Percentiles rank a stretch among this genome's conserved stretches.
phyloP scores from a whole-genome alignment of 2,797 vertebrate genomes.

The Botia almorhae region DNA sequence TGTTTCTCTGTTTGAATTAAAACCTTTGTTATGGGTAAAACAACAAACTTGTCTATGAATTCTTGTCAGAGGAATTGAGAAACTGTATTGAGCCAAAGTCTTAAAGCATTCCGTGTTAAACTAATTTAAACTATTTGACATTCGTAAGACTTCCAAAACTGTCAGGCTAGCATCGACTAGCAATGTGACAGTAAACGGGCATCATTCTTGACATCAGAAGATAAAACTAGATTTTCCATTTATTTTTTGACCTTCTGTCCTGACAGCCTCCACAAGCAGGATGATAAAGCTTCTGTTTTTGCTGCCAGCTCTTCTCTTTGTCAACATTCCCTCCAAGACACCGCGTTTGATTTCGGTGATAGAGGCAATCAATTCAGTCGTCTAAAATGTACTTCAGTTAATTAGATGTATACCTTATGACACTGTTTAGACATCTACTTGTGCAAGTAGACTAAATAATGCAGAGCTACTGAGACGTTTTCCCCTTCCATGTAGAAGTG shows the following conservation, averaged over 20 bases:
- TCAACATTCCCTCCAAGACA: constrained; percentile 28
- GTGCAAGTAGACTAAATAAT: constrained; percentile 56
- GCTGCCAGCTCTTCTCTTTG: constrained; percentile 3
- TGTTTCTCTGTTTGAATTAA: constrained; percentile 45
- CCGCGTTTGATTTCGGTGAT: neutral
- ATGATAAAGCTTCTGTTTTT: neutral
- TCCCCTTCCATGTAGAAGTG: constrained; percentile 19
- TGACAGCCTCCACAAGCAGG: neutral
- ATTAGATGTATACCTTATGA: constrained; percentile 45
- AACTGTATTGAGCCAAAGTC: no score
- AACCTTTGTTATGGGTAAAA: constrained; percentile 38
- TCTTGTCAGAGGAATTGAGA: neutral
- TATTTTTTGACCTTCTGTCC: neutral
- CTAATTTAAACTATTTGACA: neutral
- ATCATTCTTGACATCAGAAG: neutral
- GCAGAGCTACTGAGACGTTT: constrained; percentile 30
- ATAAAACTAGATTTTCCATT: neutral
- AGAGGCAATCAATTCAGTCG: constrained; percentile 1
- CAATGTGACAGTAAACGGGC: neutral
- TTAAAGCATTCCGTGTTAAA: no score
- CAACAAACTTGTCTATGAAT: neutral
- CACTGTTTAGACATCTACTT: constrained; percentile 40
- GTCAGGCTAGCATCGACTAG: neutral
- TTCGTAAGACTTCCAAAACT: neutral
- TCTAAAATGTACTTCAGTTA: constrained; percentile 35